Evolutionary conservation across 2,797 vertebrate species (phyloP).

Genomic region (Erithacus rubecula): DNA sequence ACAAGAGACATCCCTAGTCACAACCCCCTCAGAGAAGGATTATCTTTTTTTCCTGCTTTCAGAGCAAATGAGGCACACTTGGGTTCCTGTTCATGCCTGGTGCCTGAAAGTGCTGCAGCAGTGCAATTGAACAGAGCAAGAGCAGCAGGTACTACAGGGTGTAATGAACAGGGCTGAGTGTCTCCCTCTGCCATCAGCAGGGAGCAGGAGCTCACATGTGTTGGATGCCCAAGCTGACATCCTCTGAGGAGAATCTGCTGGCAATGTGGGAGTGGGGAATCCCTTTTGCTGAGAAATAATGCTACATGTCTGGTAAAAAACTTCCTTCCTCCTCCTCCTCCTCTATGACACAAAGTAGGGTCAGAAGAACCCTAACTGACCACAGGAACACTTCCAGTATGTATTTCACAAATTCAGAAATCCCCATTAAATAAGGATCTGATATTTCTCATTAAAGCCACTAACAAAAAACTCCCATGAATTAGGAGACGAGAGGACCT

Average conservation of each 20-base stretch:
- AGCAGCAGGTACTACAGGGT: background rate
- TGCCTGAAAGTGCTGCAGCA: background rate
- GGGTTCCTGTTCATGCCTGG: background rate
- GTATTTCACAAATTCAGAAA: constrained; percentile 36
- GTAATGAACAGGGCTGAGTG: background rate
- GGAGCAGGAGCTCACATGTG: background rate
- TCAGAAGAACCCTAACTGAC: background rate
- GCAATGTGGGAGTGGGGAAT: background rate
- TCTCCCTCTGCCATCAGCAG: background rate
- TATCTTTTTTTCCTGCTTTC: background rate
- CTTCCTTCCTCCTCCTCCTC: background rate
- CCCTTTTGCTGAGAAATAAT: background rate
- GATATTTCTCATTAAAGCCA: background rate
- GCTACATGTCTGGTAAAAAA: background rate
- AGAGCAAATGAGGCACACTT: background rate
- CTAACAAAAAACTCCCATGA: background rate
- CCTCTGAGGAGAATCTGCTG: background rate
- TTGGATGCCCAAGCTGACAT: background rate
- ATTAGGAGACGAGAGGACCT: background rate
- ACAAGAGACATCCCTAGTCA: background rate
- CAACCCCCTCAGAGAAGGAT: background rate
- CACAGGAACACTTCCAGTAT: background rate
- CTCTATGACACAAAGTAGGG: accelerated
- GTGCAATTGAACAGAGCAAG: background rate
- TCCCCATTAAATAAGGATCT: background rate